Percentiles rank a stretch among this genome's conserved stretches.
Conservation (phyloP, 1,140 invertebrate genomes). For the Drosophila bipectinata region DNA sequence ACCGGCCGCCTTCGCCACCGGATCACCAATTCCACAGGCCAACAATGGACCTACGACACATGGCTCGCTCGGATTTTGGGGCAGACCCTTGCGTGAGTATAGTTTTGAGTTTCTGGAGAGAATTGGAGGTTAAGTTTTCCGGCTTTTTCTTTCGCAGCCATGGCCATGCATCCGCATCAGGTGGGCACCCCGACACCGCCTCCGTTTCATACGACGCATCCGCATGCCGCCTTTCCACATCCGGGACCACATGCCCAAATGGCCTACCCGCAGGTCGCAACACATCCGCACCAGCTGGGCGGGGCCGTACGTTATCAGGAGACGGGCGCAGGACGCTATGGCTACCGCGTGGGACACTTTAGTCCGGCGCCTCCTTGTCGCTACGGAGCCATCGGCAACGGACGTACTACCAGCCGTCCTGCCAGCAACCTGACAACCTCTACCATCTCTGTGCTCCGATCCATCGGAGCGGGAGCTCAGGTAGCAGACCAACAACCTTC, state of each 20-base stretch:
- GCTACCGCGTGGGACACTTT: not conserved
- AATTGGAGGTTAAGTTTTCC: not conserved
- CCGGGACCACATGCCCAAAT: not conserved
- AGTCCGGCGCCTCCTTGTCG: conserved; percentile 11
- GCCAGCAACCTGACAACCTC: not conserved
- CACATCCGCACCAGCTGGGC: not conserved
- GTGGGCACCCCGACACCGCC: not conserved
- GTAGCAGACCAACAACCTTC: too few relatives aligned
- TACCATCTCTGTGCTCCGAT: not conserved
- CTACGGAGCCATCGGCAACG: conserved; percentile 7
- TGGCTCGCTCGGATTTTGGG: conserved; percentile 35
- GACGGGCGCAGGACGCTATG: not conserved
- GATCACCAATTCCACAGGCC: not conserved
- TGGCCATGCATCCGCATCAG: conserved; percentile 28
- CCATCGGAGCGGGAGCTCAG: not conserved
- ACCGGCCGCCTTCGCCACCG: not conserved
- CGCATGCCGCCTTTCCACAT: conserved; percentile 4
- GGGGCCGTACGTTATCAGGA: conserved; percentile 1
- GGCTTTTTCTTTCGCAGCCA: not conserved
- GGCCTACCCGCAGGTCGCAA: not conserved
- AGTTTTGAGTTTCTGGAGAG: not conserved
- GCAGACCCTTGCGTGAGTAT: conserved; percentile 37
- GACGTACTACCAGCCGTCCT: not conserved
- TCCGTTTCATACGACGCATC: not conserved
- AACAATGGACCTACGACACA: not conserved